These are phyloP conservation scores for Orchestes rusci DNA, from an alignment of 2,888 invertebrate genomes.

Conservation along the genomic window DNA sequence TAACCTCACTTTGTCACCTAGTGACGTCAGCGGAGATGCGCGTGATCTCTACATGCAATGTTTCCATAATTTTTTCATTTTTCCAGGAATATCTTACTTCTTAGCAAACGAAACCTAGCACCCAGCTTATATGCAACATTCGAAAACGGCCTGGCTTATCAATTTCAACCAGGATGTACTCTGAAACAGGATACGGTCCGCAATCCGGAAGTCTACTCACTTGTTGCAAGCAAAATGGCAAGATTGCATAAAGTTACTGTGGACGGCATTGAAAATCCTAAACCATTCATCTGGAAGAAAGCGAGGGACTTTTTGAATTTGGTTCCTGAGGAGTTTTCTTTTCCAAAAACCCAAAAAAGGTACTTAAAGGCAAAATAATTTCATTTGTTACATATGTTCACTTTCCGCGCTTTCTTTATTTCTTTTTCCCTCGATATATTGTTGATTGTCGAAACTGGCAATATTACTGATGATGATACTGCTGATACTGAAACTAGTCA, in stretches of 20 bases:
- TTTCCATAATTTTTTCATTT: too few relatives aligned
- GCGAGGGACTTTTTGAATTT: conserved; percentile 65
- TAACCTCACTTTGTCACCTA: too few relatives aligned
- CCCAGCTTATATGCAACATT: conserved; percentile 86
- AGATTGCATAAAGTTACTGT: conserved; percentile 64
- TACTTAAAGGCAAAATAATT: too few relatives aligned
- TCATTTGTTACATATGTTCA: background rate
- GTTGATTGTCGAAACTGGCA: background rate
- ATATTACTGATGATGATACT: too few relatives aligned
- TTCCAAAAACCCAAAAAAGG: conserved; percentile 55
- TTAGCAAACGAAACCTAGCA: conserved; percentile 70
- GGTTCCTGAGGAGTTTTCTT: conserved; percentile 63
- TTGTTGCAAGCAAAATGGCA: conserved; percentile 78
- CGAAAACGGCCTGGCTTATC: conserved; percentile 88
- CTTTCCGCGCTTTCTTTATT: background rate
- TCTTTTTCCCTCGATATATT: background rate
- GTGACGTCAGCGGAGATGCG: too few relatives aligned
- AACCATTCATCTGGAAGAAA: conserved; percentile 72
- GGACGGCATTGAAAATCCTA: conserved; percentile 34
- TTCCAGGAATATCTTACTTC: conserved; percentile 48
- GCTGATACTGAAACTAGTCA: too few relatives aligned
- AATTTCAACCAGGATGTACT: conserved; percentile 77
- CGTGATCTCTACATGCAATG: too few relatives aligned
- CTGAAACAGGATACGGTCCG: conserved; percentile 58
- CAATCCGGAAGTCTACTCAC: conserved; percentile 58